Conservation (phyloP, 2,113 vertebrate genomes). For the Hippocampus comes region DNA sequence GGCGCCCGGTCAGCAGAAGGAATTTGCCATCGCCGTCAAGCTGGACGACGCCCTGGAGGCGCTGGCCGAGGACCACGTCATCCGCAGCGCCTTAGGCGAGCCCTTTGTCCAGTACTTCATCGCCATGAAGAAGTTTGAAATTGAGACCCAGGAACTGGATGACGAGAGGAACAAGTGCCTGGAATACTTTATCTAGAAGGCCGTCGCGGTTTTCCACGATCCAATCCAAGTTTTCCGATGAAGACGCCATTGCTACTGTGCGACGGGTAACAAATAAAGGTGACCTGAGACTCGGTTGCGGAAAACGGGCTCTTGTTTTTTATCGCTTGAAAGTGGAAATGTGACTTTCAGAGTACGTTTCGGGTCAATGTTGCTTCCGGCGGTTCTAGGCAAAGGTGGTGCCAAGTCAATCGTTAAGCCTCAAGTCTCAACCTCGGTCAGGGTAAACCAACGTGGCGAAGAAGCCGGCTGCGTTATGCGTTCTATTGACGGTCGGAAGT, state of each 20-base stretch:
- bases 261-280: neutral
- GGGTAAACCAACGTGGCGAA: no score
- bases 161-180: conserved; percentile 87
- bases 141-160: conserved; percentile 87
- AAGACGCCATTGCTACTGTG: neutral
- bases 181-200: conserved; percentile 89
- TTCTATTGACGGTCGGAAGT: no score
- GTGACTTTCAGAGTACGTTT: neutral
- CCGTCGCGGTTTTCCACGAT: neutral
- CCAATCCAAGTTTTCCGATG: neutral
- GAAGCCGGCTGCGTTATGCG: no score
- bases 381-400: neutral
- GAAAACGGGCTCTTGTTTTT: neutral
- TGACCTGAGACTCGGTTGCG: neutral
- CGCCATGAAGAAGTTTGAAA: conserved; percentile 88
- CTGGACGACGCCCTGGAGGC: conserved; percentile 84
- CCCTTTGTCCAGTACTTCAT: conserved; percentile 86
- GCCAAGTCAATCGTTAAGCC: no score
- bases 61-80: conserved; percentile 76
- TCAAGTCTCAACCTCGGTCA: no score
- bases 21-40: conserved; percentile 78
- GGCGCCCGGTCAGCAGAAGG: conserved; percentile 58
- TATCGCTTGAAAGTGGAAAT: neutral
- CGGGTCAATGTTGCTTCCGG: neutral
- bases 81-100: conserved; percentile 81